Evolutionary conservation across 2,888 invertebrate species (phyloP), one percentile per base, ranked within the genome.

Genomic region (Junonia oenone): DNA sequence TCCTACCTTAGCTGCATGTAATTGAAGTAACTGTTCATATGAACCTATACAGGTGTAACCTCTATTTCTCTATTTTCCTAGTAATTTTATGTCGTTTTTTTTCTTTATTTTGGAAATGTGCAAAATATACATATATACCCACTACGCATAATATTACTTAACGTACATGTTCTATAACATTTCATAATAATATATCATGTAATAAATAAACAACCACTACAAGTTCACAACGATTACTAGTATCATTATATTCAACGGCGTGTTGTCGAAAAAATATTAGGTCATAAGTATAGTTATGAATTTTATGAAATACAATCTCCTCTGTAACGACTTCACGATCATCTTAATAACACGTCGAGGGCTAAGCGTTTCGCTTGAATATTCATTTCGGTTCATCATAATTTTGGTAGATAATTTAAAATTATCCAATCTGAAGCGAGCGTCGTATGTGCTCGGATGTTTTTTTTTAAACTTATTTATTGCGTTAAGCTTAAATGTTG

Each of bases 271-370:
- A 85, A 83, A 77, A 83, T 90, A 88, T 88, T 86, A 87, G 81
- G 77, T 86, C 78, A 75, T 86, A 89, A 88, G 80, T 88, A 87
- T 87, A 82, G 85, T 89, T 78, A 86, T 86, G 80, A 85, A 68
- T 82, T 83, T 87, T 86, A 88, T 88, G 78, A 88, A 90, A 90
- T 86, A 89, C 81, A 88, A 88, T 89, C 86, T 86, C 72, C 78
- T 75, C 67, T 64, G 78, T 88, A 89, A 90, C 89, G 83, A 86
- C 82, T 80, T 81, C 84, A 83, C 88, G 87, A 88, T 81, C 85
- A 74, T 79, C 81, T 85, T 89, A 89, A 89, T 89, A 88, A 84
- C 81, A 86, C 76, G 78, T 71, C 73, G 69, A 68, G 73, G 68
- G 79, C 74, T 85, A 87, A 89, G 79, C 80, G 84, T 81, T 86